phyloP scores from a whole-genome alignment of 2,888 invertebrate genomes.

The Nasonia oneida region DNA sequence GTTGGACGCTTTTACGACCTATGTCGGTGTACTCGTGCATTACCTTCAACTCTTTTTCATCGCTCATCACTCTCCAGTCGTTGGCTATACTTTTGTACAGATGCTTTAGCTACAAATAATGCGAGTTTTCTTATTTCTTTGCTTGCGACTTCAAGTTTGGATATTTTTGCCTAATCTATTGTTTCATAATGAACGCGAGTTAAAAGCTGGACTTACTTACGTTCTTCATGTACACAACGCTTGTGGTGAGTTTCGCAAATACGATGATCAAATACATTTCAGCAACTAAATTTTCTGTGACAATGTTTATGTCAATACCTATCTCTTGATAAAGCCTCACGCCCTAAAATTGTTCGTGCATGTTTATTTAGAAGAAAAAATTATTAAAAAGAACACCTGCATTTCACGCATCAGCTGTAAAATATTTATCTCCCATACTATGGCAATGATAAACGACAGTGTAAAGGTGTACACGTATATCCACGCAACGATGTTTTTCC shows the following conservation, averaged over 20 bases:
- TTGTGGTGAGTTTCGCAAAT: slow-evolving; percentile 29
- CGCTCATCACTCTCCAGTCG: slow-evolving; percentile 24
- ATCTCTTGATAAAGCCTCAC: slow-evolving; percentile 39
- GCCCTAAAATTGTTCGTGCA: slow-evolving; percentile 26
- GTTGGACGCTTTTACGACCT: slow-evolving; percentile 5
- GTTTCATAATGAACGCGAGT: background rate
- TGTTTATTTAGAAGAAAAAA: background rate
- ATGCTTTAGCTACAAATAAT: background rate
- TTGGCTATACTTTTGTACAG: slow-evolving; percentile 15
- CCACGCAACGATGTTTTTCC: slow-evolving; percentile 47
- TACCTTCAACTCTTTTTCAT: slow-evolving; percentile 27
- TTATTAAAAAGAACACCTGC: background rate
- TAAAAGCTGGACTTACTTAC: background rate
- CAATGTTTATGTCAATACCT: slow-evolving; percentile 34
- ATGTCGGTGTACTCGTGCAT: background rate
- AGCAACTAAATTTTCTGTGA: slow-evolving; percentile 49
- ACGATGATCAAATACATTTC: slow-evolving; percentile 41
- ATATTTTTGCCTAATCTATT: no score
- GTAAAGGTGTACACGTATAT: slow-evolving; percentile 35
- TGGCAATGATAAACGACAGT: slow-evolving; percentile 35
- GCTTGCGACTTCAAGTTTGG: background rate
- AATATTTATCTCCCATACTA: slow-evolving; percentile 10
- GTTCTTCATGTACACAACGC: slow-evolving; percentile 23
- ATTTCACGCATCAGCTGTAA: background rate
- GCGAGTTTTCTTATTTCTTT: background rate